These are phyloP conservation scores for Microctonus brassicae DNA, from an alignment of 2,888 invertebrate species.

Conservation along the genomic window DNA sequence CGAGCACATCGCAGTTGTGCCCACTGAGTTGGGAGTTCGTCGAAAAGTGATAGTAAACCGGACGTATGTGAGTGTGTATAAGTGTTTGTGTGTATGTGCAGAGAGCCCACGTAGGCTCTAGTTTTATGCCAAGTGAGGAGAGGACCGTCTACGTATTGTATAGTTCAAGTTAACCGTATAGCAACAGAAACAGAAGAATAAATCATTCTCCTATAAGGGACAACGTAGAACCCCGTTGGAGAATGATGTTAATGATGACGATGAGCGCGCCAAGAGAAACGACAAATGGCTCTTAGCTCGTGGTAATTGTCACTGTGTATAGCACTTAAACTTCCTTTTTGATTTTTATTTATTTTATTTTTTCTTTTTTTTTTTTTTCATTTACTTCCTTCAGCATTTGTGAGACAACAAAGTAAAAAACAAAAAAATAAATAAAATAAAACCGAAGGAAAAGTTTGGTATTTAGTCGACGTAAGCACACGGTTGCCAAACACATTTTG, in stretches of 20 bases:
- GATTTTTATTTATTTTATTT: conserved; percentile 16
- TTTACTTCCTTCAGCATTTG: conserved; percentile 1
- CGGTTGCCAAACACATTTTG: not conserved
- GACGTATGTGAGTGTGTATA: conserved; percentile 11
- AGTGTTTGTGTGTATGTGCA: not conserved
- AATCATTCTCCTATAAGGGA: conserved; percentile 45
- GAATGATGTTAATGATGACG: not conserved
- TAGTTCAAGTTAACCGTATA: conserved; percentile 13
- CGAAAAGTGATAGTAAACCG: conserved; percentile 31
- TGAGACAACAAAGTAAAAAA: not conserved
- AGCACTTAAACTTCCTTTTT: conserved; percentile 19
- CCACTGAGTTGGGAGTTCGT: not conserved
- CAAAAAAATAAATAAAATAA: too few species aligned
- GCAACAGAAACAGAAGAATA: conserved; percentile 29
- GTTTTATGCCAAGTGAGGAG: conserved; percentile 11
- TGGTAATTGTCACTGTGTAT: conserved; percentile 43
- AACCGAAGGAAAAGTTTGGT: not conserved
- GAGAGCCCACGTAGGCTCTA: conserved; percentile 1
- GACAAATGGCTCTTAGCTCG: conserved; percentile 44
- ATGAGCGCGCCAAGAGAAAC: conserved; percentile 43
- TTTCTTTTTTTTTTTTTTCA: too few species aligned
- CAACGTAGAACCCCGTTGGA: conserved; percentile 35
- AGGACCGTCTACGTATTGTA: not conserved
- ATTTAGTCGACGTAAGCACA: not conserved
- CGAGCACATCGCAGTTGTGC: not conserved